Conservation (phyloP, 2,888 invertebrate species). For the Idaea aversata region DNA sequence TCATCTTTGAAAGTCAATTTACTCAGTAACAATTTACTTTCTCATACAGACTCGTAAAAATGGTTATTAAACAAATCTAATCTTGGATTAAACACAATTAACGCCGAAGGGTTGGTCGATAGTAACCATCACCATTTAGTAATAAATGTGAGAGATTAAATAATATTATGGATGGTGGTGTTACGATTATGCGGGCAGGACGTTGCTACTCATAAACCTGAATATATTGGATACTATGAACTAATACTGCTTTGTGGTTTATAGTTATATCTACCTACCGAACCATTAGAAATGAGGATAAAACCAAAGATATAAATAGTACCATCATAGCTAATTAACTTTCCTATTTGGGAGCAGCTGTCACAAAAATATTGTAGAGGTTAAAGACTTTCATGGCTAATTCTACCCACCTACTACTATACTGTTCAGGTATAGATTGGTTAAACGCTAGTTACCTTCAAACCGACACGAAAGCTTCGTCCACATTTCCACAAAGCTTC, state of each 20-base stretch:
- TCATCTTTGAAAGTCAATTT: neutral
- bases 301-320: neutral
- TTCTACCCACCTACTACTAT: neutral
- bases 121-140: constrained; percentile 43
- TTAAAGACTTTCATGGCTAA: neutral
- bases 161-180: constrained; percentile 44
- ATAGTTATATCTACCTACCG: neutral
- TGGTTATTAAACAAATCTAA: constrained; percentile 14
- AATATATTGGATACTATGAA: neutral
- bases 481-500: constrained; percentile 37
- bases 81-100: constrained; percentile 54
- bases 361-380: neutral
- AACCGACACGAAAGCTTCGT: constrained; percentile 34
- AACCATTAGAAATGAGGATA: neutral
- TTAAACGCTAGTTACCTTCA: constrained; percentile 23
- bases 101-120: constrained; percentile 38
- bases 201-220: constrained; percentile 40
- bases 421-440: constrained; percentile 2
- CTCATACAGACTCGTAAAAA: neutral
- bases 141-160: constrained; percentile 54
- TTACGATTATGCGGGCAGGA: constrained; percentile 44
- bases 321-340: neutral
- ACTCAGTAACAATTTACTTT: neutral
- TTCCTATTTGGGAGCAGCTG: neutral
- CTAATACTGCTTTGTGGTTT: neutral